Evolutionary conservation across 2,113 vertebrate species (phyloP).

Genomic region (Bubo bubo): DNA sequence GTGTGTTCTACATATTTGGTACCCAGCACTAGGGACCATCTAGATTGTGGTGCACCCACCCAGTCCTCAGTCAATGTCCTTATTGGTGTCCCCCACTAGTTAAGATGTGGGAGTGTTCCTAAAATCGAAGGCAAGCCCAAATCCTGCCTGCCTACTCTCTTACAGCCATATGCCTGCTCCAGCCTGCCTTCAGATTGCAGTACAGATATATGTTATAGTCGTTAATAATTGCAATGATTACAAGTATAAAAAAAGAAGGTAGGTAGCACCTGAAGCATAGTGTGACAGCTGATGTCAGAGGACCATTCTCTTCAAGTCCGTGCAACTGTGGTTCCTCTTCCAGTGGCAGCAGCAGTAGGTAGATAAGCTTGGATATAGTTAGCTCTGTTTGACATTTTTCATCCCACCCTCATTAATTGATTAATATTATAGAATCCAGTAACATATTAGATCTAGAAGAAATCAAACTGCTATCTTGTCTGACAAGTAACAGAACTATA

Average conservation of each 20-base stretch:
- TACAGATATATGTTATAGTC: accelerated
- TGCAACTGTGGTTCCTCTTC: not conserved
- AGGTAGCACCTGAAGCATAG: not conserved
- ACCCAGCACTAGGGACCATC: not conserved
- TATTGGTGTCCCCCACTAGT: not conserved
- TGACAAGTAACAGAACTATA: not conserved
- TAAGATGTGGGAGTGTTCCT: not conserved
- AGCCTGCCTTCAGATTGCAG: not conserved
- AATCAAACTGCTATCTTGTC: not conserved
- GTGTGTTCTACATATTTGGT: not conserved
- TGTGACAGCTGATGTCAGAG: not conserved
- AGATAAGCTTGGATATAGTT: not conserved
- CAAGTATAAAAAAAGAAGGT: not conserved
- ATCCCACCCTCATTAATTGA: not conserved
- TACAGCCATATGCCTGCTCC: not conserved
- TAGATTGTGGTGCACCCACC: not conserved
- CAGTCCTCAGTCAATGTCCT: not conserved
- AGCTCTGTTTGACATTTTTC: not conserved
- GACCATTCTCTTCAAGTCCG: not conserved
- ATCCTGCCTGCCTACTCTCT: not conserved
- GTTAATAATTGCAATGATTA: not conserved
- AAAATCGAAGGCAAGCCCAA: not conserved
- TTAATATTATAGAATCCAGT: not conserved
- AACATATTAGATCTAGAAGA: not conserved
- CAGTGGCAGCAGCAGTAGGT: not conserved